Percentiles rank a stretch among this genome's conserved stretches.
phyloP scores from a whole-genome alignment of 2,797 vertebrate genomes.

The Loris lydekkerianus region DNA sequence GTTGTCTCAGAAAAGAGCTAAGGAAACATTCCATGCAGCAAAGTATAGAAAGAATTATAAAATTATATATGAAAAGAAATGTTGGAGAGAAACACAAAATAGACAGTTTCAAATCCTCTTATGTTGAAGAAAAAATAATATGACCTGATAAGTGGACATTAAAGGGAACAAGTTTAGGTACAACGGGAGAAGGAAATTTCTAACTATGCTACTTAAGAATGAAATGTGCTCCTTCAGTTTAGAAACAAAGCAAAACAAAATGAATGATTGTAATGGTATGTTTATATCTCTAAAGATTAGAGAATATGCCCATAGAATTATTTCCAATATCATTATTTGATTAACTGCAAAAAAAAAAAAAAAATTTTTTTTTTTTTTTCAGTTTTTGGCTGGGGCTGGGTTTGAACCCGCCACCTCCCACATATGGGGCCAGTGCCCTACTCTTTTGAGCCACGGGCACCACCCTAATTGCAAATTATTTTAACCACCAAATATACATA shows the following conservation, averaged over 20 bases:
- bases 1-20: neutral
- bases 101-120: neutral
- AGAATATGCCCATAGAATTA: neutral
- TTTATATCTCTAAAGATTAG: neutral
- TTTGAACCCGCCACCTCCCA: too few relatives aligned
- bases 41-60: neutral
- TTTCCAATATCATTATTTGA: neutral
- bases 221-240: neutral
- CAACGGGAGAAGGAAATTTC: neutral
- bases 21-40: neutral
- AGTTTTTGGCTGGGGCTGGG: too few relatives aligned
- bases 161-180: neutral
- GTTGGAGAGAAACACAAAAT: neutral
- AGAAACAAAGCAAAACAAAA: neutral
- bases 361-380: too few relatives aligned
- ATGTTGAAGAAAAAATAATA: neutral
- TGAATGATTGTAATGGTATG: neutral
- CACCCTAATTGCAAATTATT: neutral
- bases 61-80: neutral
- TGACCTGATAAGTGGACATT: neutral
- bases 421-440: too few relatives aligned
- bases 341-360: neutral
- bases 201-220: neutral
- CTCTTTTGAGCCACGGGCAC: too few relatives aligned
- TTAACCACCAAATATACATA: neutral